A percentile compares a stretch with the other conserved stretches of the same genome.
These are phyloP conservation scores for Drosophila elegans DNA, from an alignment of 1,140 invertebrate species.

Conservation along the genomic window DNA sequence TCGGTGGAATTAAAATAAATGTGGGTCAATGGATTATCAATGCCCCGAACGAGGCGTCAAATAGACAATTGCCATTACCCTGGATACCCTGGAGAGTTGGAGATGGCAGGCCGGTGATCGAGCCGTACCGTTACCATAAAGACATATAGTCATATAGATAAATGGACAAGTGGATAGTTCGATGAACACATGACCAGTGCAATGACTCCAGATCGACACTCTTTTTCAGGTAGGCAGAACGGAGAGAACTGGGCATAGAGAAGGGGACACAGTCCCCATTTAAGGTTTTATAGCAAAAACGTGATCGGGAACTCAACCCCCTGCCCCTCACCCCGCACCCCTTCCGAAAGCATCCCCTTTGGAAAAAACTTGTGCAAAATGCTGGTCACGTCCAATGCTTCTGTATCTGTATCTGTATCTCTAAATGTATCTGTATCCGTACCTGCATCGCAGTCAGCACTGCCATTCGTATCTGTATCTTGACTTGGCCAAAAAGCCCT, in stretches of 20 bases:
- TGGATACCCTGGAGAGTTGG: not conserved
- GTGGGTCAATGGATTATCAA: conserved; percentile 56
- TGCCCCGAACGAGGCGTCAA: conserved; percentile 12
- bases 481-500: conserved; percentile 16
- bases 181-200: conserved; percentile 42
- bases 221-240: conserved; percentile 25
- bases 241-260: not conserved
- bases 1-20: conserved; percentile 41
- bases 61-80: conserved; percentile 6
- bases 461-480: conserved; percentile 14
- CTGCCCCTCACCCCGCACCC: not conserved
- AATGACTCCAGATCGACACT: conserved; percentile 45
- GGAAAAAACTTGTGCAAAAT: conserved; percentile 32
- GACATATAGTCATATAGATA: conserved; percentile 1
- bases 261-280: conserved; percentile 10
- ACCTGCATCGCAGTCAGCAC: conserved; percentile 5
- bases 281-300: conserved; percentile 55
- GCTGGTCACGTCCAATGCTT: conserved; percentile 37
- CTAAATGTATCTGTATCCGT: conserved; percentile 8
- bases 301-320: conserved; percentile 40
- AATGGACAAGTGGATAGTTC: conserved; percentile 15
- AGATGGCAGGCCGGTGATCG: not conserved
- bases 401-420: conserved; percentile 19
- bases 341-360: not conserved
- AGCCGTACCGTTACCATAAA: conserved; percentile 9